These are phyloP conservation scores for Cydia splendana DNA, from an alignment of 1,140 invertebrate genomes.

Conservation along the genomic window DNA sequence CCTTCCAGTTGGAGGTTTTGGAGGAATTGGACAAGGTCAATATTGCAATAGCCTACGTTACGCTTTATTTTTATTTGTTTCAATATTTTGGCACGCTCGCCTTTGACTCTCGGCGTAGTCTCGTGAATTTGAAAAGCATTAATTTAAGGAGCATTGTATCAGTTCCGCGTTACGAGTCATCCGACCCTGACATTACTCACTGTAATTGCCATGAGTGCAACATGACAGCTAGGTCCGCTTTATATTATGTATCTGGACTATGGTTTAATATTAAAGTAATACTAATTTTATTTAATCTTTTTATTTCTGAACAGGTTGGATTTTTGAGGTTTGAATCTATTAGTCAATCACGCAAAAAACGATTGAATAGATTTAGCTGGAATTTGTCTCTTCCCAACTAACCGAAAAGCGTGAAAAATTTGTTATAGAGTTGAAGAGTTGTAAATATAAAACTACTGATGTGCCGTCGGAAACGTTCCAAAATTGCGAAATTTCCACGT, in stretches of 20 bases:
- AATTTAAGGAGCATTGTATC: neutral
- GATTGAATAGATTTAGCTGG: too few relatives aligned
- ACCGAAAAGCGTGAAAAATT: too few relatives aligned
- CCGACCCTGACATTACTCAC: slow-evolving; percentile 15
- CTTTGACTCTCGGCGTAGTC: neutral
- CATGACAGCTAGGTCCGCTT: slow-evolving; percentile 33
- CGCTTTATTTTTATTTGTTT: neutral
- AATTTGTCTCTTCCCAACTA: too few relatives aligned
- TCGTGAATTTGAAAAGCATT: slow-evolving; percentile 9
- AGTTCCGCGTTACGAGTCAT: neutral
- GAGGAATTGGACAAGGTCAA: too few relatives aligned
- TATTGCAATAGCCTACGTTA: too few relatives aligned
- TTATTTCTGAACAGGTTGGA: neutral
- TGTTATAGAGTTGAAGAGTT: too few relatives aligned
- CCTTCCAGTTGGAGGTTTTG: too few relatives aligned
- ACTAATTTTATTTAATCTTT: neutral
- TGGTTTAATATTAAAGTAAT: neutral
- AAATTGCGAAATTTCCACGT: too few relatives aligned
- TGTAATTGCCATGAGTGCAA: neutral
- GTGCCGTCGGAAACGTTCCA: too few relatives aligned
- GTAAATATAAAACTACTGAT: too few relatives aligned
- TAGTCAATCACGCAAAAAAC: too few relatives aligned
- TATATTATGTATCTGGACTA: slow-evolving; percentile 29
- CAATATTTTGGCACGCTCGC: neutral
- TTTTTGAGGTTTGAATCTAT: too few relatives aligned